Evolutionary conservation across 2,797 vertebrate species (phyloP).

Genomic region (Alcedo quadribrachys): DNA sequence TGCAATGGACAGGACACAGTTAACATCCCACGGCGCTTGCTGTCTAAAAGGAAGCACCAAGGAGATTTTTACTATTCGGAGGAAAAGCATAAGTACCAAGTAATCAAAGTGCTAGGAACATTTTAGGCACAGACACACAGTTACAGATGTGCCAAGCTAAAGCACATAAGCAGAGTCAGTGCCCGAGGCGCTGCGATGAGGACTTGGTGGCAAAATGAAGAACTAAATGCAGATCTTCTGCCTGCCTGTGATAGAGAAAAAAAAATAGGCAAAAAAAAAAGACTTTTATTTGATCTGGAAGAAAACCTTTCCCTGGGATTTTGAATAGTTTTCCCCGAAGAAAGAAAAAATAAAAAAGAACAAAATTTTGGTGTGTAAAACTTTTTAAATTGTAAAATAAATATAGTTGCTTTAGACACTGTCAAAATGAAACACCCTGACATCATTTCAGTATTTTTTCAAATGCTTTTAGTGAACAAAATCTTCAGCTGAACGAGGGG

Average conservation of each 20-base stretch:
- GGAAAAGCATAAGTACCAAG: neutral
- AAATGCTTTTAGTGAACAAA: slow-evolving; percentile 9
- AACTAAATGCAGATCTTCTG: slow-evolving; percentile 29
- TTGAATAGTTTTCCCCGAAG: neutral
- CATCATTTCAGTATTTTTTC: neutral
- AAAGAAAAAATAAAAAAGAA: neutral
- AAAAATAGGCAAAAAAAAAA: neutral
- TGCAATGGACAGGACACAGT: neutral
- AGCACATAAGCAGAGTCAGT: neutral
- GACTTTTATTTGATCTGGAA: neutral
- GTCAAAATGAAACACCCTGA: neutral
- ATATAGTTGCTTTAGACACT: slow-evolving; percentile 11
- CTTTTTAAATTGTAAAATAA: neutral
- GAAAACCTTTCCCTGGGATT: neutral
- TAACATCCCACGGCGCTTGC: neutral
- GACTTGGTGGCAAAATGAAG: slow-evolving; percentile 11
- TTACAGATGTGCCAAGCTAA: neutral
- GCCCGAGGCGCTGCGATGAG: neutral
- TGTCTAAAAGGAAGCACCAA: neutral
- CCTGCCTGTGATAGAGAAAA: neutral
- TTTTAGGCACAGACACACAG: neutral
- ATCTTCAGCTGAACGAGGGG: neutral
- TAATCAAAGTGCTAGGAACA: neutral
- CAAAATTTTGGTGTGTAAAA: neutral
- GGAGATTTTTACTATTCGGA: neutral